Conservation (phyloP, 2,113 vertebrate species). For the Triplophysa dalaica region DNA sequence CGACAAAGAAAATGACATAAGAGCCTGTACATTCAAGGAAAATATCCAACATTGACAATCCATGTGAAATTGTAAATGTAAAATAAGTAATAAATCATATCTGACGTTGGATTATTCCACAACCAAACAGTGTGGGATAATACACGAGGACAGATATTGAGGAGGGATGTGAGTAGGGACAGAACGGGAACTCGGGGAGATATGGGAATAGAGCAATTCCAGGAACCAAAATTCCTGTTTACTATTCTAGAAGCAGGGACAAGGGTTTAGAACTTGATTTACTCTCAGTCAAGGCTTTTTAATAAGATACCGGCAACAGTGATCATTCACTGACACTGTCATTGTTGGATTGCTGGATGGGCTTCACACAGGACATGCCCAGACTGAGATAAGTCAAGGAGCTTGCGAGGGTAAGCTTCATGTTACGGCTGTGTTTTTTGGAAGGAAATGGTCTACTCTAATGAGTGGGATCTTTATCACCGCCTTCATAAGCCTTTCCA, state of each 20-base stretch:
- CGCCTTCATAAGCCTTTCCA: constrained; percentile 43
- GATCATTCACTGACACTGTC: too few species aligned
- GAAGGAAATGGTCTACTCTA: constrained; percentile 55
- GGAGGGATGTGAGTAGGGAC: constrained; percentile 38
- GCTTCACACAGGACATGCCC: constrained; percentile 52
- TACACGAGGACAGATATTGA: constrained; percentile 53
- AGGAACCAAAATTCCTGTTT: constrained; percentile 62
- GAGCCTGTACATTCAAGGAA: constrained; percentile 34
- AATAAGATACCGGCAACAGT: too few species aligned
- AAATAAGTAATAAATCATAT: not conserved
- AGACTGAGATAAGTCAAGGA: constrained; percentile 71
- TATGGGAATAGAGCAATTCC: constrained; percentile 60
- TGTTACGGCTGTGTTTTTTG: constrained; percentile 57
- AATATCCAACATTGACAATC: constrained; percentile 40
- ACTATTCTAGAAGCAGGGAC: constrained; percentile 53
- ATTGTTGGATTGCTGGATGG: not conserved
- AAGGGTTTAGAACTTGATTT: constrained; percentile 54
- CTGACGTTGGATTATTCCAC: not conserved
- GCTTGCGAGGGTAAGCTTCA: constrained; percentile 48
- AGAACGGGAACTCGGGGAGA: constrained; percentile 48
- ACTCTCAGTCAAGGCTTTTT: constrained; percentile 72
- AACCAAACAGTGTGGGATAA: constrained; percentile 35
- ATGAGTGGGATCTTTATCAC: constrained; percentile 22
- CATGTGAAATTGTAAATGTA: not conserved
- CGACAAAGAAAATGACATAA: constrained; percentile 66